A percentile compares a stretch with the other conserved stretches of the same genome.
Evolutionary conservation across 2,113 vertebrate species (phyloP).

Genomic region (Pyrgilauda ruficollis): DNA sequence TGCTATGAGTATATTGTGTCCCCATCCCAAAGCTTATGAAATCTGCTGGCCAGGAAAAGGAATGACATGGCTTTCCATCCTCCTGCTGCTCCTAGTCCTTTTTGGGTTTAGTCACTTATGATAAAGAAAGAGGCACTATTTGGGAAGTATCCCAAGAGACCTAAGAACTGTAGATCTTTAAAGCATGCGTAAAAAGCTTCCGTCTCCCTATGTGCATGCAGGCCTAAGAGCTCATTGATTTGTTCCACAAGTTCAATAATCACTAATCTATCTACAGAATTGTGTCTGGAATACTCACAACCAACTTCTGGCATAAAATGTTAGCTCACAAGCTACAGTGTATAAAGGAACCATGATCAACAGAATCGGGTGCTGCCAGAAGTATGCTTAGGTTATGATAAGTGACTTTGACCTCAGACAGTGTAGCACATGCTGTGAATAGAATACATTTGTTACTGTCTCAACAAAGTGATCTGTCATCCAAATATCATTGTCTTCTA

Average conservation of each 20-base stretch:
- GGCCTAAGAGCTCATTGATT: slow-evolving; percentile 34
- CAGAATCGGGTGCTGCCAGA: not conserved
- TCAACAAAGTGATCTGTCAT: not conserved
- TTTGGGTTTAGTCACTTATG: not conserved
- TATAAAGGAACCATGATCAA: not conserved
- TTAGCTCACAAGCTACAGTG: not conserved
- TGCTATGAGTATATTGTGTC: not conserved
- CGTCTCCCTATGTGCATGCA: not conserved
- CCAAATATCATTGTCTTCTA: not conserved
- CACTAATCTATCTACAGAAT: not conserved
- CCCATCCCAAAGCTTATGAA: not conserved
- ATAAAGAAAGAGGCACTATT: not conserved
- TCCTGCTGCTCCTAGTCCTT: not conserved
- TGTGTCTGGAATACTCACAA: not conserved
- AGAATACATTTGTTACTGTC: not conserved
- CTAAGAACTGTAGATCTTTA: not conserved
- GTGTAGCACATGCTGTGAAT: not conserved
- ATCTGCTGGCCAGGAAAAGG: not conserved
- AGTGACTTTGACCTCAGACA: not conserved
- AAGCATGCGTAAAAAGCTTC: not conserved
- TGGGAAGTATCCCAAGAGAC: not conserved
- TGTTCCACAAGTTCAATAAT: not conserved
- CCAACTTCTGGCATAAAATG: not conserved
- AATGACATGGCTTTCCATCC: not conserved
- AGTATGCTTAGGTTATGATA: not conserved